Base-by-base conservation (phyloP, 2,888 invertebrate genomes). In the Bombylius major region DNA sequence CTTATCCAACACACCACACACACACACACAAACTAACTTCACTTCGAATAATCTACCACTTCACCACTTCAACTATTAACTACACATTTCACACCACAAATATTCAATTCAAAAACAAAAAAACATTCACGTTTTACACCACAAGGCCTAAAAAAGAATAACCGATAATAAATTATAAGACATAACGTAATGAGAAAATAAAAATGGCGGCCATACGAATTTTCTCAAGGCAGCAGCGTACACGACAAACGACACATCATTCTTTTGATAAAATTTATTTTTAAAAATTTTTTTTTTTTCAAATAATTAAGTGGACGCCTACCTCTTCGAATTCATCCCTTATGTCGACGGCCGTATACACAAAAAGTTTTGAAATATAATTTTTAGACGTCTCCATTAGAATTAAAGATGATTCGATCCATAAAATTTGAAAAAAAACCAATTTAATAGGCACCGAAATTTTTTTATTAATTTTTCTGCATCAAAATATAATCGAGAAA, bases 291-390 rank as follows among this genome's bases (percentile, higher is more conserved):
- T 50, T 47, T 47, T 52, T 55, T 54, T 57, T 53, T 49, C 50
- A 23, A 23, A 13, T 45, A 33, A 44, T 44, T 13, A 33, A 45
- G 50, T 6, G 42, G 59, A 54, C 53, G 53, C 59, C 80, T 85
- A 90, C 90, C 89, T 90, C 90, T 75, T 90, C 90, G 75, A 87
- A 81, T 76, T 91, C 90, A 79, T 90, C 90, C 83, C 86, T 88
- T 79, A 83, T 84, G 81, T 90, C 90, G 75, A 90, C 85, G 71
- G 83, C 81, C 72, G 86, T 83, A 75, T 84, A 85, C 78, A 83
- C 79, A 78, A 89, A 88, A 77, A 90, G 80, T 78, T 85, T 87
- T 70, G 86, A 86, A 59, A 63, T 54, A 59, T 65, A 61, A 62
- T 61, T 64, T 64, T 69, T 71, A 63, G 66, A 69, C 61, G 67